These are phyloP conservation scores for Hydropsyche tenuis DNA, from an alignment of 1,140 invertebrate genomes.

Conservation along the genomic window DNA sequence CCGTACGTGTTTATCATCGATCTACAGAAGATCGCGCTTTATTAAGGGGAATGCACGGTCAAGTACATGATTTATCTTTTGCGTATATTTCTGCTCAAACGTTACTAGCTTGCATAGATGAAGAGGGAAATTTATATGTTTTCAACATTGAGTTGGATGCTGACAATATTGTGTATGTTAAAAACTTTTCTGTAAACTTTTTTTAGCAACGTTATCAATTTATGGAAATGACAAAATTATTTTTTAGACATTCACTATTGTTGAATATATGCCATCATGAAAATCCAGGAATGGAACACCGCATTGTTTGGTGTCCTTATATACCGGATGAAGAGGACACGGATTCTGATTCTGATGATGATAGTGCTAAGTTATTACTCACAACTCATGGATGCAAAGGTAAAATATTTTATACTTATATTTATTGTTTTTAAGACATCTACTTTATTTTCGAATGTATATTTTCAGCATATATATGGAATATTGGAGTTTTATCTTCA, in stretches of 20 bases:
- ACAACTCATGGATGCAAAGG: slow-evolving; percentile 79
- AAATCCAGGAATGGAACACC: slow-evolving; percentile 55
- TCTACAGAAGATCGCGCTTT: slow-evolving; percentile 75
- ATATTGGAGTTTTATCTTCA: slow-evolving; percentile 63
- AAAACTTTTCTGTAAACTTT: slow-evolving; percentile 8
- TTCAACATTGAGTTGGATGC: slow-evolving; percentile 76
- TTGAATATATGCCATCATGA: slow-evolving; percentile 62
- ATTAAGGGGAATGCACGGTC: slow-evolving; percentile 85
- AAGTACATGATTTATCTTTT: slow-evolving; percentile 89
- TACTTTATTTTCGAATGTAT: no score
- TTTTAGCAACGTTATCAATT: no score
- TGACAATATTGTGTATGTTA: slow-evolving; percentile 63
- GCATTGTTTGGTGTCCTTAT: slow-evolving; percentile 91
- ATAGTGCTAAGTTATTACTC: slow-evolving; percentile 80
- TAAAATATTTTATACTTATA: slow-evolving; percentile 50
- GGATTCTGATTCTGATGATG: slow-evolving; percentile 68
- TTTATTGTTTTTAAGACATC: no score
- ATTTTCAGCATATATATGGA: slow-evolving; percentile 70
- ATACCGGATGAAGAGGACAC: slow-evolving; percentile 74
- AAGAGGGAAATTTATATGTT: slow-evolving; percentile 80
- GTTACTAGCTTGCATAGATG: slow-evolving; percentile 86
- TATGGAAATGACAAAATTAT: no score
- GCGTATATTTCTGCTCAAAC: slow-evolving; percentile 79
- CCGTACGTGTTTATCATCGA: slow-evolving; percentile 82
- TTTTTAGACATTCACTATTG: slow-evolving; percentile 55